Base-by-base conservation (phyloP, 2,113 vertebrate species). In the Tachuris rubrigastra region DNA sequence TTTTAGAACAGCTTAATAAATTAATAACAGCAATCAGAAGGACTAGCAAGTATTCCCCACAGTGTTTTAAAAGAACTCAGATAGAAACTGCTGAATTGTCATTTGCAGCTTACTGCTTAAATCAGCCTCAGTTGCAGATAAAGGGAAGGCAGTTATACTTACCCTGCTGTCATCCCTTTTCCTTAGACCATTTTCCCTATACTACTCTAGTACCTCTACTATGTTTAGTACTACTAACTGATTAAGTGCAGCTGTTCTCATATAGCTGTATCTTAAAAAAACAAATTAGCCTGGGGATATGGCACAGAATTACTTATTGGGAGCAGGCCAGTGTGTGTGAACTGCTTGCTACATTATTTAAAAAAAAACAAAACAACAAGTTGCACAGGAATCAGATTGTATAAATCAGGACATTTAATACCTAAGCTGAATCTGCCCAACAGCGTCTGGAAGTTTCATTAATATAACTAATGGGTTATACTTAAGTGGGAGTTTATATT, bases 21-120 rank as follows among this genome's bases (percentile, higher is more conserved):
- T 72, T 94, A 85, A 47, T 91, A 82, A 84, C 44, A 90, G 30
- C 81, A 91, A 89, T 87, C 85, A 94, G n/a, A 53, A 96, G 46
- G 69, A 33, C 30, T 55, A 62, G 60, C 60, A 31, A 59, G 42
- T 81, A 77, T 89, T 93, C 87, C 37, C 47, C 31, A 75, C 11
- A 59, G 60, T 59, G 14, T 77, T 87, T 91, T 84, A 55, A 86
- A 92, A 80, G 46, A 94, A 17, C 23, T 74, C 9, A 39, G 46
- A 56, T 12, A 82, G 65, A 75, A 91, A 71, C 21, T 59, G 77
- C 60, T 85, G 5, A 92, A 67, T 47, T 58, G 50, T 21, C 13
- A 1, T 17, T 46, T 4, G 6, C 37, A 71, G 13, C 4, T 69
- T 74, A 30, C 53, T 94, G 87, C 68, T 84, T 85, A 77, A 53